These are phyloP conservation scores for Phyllotreta cruciferae DNA, from an alignment of 2,888 invertebrate species.

Conservation along the genomic window DNA sequence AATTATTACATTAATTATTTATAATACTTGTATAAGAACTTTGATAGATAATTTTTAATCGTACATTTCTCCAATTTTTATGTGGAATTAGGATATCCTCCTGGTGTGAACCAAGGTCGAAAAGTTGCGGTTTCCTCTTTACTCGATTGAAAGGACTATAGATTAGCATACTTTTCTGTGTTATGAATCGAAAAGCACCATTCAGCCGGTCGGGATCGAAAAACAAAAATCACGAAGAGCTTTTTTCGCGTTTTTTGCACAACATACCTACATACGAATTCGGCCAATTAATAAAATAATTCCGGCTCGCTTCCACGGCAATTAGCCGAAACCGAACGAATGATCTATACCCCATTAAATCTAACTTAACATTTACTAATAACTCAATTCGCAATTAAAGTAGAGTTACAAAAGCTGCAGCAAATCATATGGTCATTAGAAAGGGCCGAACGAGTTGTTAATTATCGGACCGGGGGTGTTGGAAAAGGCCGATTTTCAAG, in stretches of 20 bases:
- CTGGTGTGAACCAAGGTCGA: constrained; percentile 23
- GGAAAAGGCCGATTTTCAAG: constrained; percentile 28
- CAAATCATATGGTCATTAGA: constrained; percentile 41
- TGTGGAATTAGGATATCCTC: constrained; percentile 23
- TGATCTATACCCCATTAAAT: constrained; percentile 41
- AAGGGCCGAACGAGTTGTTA: constrained; percentile 36
- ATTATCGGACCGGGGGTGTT: constrained; percentile 35
- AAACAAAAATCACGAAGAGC: too few species aligned
- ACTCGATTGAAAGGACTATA: constrained; percentile 37
- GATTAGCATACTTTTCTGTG: constrained; percentile 41
- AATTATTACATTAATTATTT: too few species aligned
- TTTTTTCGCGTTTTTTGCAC: too few species aligned
- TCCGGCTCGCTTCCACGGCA: not conserved
- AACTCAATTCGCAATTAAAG: constrained; percentile 42
- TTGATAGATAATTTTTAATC: too few species aligned
- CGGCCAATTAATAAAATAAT: not conserved
- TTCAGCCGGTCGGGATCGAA: not conserved
- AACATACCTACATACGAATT: not conserved
- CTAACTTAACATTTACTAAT: constrained; percentile 42
- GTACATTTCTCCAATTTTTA: too few species aligned
- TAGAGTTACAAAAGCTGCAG: constrained; percentile 42
- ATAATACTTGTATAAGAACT: too few species aligned
- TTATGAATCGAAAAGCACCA: constrained; percentile 34
- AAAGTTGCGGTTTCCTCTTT: constrained; percentile 32
- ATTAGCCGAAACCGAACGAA: constrained; percentile 27